Percentiles rank a stretch among this genome's conserved stretches.
Conservation (phyloP, 2,888 invertebrate genomes). For the Pseudoips prasinana region DNA sequence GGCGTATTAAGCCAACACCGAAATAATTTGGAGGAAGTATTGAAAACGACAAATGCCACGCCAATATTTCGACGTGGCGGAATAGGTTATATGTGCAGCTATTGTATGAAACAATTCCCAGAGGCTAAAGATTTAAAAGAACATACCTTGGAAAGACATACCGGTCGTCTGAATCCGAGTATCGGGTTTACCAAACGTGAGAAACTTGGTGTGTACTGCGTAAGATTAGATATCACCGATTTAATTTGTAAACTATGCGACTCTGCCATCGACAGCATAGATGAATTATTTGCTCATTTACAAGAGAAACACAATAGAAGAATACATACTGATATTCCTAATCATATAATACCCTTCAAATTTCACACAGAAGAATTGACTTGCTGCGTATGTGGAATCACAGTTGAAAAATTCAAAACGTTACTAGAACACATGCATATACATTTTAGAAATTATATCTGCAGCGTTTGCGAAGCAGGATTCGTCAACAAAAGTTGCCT, state of each 20-base stretch:
- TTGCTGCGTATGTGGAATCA: conserved; percentile 42
- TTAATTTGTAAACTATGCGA: conserved; percentile 19
- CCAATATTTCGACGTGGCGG: conserved; percentile 13
- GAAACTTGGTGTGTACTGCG: neutral
- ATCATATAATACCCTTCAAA: conserved; percentile 46
- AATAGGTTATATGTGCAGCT: conserved; percentile 29
- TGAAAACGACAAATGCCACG: conserved; percentile 23
- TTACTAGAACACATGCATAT: conserved; percentile 45
- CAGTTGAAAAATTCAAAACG: conserved; percentile 20
- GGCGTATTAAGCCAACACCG: too few relatives aligned
- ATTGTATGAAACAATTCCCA: conserved; percentile 1
- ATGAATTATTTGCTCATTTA: conserved; percentile 15
- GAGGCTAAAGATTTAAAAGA: conserved; percentile 7
- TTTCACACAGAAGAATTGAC: conserved; percentile 34
- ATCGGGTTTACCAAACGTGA: neutral
- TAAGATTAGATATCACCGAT: conserved; percentile 23
- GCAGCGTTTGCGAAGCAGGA: conserved; percentile 38
- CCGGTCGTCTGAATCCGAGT: neutral
- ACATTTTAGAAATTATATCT: conserved; percentile 51
- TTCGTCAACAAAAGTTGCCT: conserved; percentile 24
- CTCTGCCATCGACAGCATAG: conserved; percentile 11
- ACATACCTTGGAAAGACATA: neutral
- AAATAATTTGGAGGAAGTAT: conserved; percentile 20
- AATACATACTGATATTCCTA: conserved; percentile 40
- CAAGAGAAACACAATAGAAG: conserved; percentile 30